These are phyloP conservation scores for Lytechinus pictus DNA, from an alignment of 35 echinoderm and acorn worm species.

Conservation along the genomic window DNA sequence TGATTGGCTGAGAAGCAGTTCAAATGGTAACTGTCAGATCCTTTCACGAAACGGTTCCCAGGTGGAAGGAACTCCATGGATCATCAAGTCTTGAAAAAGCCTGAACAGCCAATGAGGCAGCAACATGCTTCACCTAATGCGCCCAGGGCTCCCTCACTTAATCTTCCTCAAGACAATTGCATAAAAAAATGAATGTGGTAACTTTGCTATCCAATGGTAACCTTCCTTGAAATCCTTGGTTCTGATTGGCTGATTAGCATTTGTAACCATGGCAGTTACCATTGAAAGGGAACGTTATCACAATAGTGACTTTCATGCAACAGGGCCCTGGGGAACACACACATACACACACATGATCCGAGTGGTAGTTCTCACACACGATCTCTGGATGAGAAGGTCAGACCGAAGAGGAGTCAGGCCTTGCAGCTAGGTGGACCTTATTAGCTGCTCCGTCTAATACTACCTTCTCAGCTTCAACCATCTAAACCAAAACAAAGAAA, in stretches of 20 bases:
- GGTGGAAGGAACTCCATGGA: not conserved
- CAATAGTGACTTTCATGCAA: too few species aligned
- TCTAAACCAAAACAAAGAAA: not conserved
- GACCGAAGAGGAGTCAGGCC: conserved; percentile 17
- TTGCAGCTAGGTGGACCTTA: conserved; percentile 38
- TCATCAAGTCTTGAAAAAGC: not conserved
- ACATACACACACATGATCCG: not conserved
- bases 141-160: not conserved
- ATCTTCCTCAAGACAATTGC: too few species aligned
- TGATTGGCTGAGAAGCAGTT: too few species aligned
- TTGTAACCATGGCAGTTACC: too few species aligned
- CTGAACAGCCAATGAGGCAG: not conserved
- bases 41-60: too few species aligned
- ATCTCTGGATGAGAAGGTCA: not conserved
- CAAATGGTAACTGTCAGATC: too few species aligned
- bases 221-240: too few species aligned
- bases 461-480: conserved; percentile 36
- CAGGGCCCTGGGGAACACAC: not conserved
- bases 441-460: conserved; percentile 39
- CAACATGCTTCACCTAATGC: not conserved
- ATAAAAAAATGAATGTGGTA: too few species aligned
- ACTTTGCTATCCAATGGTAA: too few species aligned
- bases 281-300: too few species aligned
- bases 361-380: not conserved
- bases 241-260: too few species aligned